These are phyloP conservation scores for Pelochelys cantorii DNA, from an alignment of 2,797 vertebrate species.

Conservation along the genomic window DNA sequence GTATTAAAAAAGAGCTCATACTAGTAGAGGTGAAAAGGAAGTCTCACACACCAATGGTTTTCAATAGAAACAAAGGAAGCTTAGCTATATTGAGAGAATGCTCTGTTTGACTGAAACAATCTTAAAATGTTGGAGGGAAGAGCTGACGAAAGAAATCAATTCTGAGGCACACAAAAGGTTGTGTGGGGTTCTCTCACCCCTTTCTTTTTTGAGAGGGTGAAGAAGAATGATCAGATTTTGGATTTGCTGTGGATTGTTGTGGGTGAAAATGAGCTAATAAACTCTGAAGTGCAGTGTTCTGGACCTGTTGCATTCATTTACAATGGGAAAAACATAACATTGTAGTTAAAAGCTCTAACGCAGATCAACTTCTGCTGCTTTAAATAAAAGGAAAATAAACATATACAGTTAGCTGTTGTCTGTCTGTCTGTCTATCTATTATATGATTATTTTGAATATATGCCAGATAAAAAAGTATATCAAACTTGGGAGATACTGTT, in stretches of 20 bases:
- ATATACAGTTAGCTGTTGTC: neutral
- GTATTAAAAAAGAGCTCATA: conserved; percentile 66
- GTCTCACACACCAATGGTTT: conserved; percentile 68
- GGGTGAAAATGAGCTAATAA: conserved; percentile 2
- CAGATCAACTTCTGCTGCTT: neutral
- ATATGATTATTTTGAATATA: neutral
- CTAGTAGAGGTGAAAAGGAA: conserved; percentile 64
- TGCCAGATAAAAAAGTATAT: neutral
- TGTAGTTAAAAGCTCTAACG: neutral
- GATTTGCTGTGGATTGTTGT: neutral
- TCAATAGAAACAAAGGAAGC: conserved; percentile 73
- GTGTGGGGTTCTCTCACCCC: conserved; percentile 44
- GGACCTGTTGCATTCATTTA: neutral
- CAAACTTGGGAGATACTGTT: neutral
- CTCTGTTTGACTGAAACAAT: conserved; percentile 65
- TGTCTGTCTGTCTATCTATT: no score
- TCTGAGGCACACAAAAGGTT: conserved; percentile 74
- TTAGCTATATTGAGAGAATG: conserved; percentile 67
- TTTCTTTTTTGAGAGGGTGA: conserved; percentile 43
- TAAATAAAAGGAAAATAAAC: neutral
- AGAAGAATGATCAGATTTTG: conserved; percentile 40
- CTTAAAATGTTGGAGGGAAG: conserved; percentile 72
- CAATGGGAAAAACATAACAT: neutral
- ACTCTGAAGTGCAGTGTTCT: rapidly evolving
- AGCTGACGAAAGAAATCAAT: conserved; percentile 72